Percentiles rank a stretch among this genome's conserved stretches.
Evolutionary conservation across 2,888 invertebrate species (phyloP).

Genomic region (Mesorhabditis spiculigera): DNA sequence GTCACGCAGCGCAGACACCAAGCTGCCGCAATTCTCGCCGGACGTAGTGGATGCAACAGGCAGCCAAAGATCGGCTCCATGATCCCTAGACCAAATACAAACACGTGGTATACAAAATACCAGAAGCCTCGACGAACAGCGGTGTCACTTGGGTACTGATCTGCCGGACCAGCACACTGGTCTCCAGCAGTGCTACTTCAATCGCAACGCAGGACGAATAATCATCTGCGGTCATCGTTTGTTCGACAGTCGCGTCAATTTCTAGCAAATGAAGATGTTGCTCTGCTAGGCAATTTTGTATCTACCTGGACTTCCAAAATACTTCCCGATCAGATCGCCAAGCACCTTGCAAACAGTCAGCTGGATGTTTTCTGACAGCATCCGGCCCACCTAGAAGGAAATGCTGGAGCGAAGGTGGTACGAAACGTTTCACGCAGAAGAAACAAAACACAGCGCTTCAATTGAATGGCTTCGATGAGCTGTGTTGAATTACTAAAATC

Average conservation of each 20-base stretch:
- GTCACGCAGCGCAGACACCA: conserved; percentile 76
- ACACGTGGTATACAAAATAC: conserved; percentile 19
- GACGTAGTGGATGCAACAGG: conserved; percentile 86
- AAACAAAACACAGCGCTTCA: conserved; percentile 92
- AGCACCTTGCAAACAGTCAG: conserved; percentile 86
- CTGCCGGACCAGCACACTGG: conserved; percentile 81
- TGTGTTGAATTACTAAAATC: conserved; percentile 38
- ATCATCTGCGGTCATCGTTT: conserved; percentile 23
- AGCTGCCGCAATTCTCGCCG: conserved; percentile 86
- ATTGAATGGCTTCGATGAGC: conserved; percentile 81
- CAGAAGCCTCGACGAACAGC: conserved; percentile 80
- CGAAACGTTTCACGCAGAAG: conserved; percentile 58
- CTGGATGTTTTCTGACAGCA: conserved; percentile 95
- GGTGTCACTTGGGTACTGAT: conserved; percentile 91
- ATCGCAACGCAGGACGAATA: conserved; percentile 35
- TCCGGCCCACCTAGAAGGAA: conserved; percentile 71
- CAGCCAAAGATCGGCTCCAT: conserved; percentile 78
- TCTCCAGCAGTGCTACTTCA: conserved; percentile 82
- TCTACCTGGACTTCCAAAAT: conserved; percentile 65
- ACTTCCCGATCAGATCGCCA: conserved; percentile 82
- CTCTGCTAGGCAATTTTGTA: too few species aligned
- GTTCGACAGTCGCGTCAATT: conserved; percentile 18
- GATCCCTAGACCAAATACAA: conserved; percentile 64
- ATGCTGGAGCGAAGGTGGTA: background rate
- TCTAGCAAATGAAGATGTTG: too few species aligned